Percentiles rank a stretch among this genome's conserved stretches.
Evolutionary conservation across 2,113 vertebrate genomes (phyloP).

Genomic region (Oncorhynchus keta): DNA sequence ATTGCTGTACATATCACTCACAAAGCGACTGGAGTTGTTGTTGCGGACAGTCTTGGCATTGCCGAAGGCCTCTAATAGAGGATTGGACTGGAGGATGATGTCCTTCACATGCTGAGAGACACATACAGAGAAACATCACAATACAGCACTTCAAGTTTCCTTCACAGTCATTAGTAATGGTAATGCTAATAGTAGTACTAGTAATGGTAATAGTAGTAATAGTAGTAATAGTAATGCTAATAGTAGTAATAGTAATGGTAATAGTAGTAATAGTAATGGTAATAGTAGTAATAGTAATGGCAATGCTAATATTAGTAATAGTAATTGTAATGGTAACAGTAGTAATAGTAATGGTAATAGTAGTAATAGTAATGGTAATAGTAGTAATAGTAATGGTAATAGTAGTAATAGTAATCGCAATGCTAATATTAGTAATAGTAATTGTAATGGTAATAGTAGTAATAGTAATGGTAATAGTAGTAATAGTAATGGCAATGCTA

Average conservation of each 20-base stretch:
- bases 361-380: background rate
- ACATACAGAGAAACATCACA: conserved; percentile 26
- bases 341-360: background rate
- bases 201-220: background rate
- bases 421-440: background rate
- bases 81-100: conserved; percentile 82
- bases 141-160: background rate
- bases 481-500: background rate
- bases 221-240: background rate
- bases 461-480: background rate
- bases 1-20: conserved; percentile 57
- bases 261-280: background rate
- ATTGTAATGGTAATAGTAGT: background rate
- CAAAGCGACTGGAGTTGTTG: conserved; percentile 83
- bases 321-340: background rate
- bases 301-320: background rate
- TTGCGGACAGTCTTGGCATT: conserved; percentile 82
- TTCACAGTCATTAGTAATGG: background rate
- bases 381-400: no score
- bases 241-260: background rate
- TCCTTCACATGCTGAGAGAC: conserved; percentile 77
- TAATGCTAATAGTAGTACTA: background rate
- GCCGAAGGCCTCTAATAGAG: conserved; percentile 79
- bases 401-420: background rate
- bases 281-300: background rate